These are phyloP conservation scores for Alces alces DNA, from an alignment of 2,113 vertebrate genomes.

Conservation along the genomic window DNA sequence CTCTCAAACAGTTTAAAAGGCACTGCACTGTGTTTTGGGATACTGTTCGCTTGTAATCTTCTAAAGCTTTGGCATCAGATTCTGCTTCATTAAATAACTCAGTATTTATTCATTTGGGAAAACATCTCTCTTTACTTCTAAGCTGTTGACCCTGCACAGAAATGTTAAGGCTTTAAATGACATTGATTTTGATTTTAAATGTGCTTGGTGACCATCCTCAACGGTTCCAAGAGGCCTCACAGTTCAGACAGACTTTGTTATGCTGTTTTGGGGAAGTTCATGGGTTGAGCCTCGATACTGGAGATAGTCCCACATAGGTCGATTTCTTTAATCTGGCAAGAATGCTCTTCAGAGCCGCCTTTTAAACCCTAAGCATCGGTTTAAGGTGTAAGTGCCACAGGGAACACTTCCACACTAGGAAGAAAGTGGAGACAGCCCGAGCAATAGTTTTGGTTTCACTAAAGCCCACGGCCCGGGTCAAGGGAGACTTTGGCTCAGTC, in stretches of 20 bases:
- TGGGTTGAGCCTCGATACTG: background rate
- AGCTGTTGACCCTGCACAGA: background rate
- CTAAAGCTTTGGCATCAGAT: background rate
- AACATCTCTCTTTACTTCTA: background rate
- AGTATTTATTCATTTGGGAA: background rate
- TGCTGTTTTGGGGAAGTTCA: background rate
- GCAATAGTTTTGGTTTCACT: background rate
- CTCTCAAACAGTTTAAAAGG: conserved; percentile 4
- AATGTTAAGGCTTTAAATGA: background rate
- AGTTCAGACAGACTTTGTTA: background rate
- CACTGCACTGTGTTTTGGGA: too few species aligned
- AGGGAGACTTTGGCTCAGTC: background rate
- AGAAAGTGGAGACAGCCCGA: background rate
- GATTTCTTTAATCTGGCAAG: background rate
- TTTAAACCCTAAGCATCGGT: background rate
- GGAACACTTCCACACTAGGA: background rate
- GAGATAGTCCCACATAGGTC: background rate
- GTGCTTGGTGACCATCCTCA: background rate
- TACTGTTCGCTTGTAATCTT: background rate
- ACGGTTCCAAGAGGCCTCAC: background rate
- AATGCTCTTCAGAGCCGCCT: background rate
- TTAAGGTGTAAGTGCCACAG: background rate
- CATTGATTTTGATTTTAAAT: background rate
- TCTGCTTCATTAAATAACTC: background rate
- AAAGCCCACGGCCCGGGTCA: background rate